Conservation (phyloP, 2,888 invertebrate species). For the Catotricha subobsoleta region DNA sequence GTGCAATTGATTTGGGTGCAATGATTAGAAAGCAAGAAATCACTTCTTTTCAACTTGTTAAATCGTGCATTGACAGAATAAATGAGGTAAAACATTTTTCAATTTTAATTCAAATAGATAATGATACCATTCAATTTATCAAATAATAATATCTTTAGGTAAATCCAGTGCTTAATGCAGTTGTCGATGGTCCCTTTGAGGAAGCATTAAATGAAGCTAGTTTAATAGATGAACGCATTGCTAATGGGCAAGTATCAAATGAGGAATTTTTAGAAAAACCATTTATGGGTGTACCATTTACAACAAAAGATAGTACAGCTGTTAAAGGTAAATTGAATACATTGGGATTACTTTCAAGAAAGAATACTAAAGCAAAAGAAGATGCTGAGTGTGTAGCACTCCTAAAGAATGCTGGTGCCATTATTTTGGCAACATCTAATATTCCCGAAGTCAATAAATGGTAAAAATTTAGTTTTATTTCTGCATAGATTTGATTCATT, state of each 20-base stretch:
- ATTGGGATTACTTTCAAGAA: constrained; percentile 45
- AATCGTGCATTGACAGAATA: constrained; percentile 58
- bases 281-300: constrained; percentile 80
- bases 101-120: not conserved
- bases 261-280: constrained; percentile 51
- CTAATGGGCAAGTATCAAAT: constrained; percentile 36
- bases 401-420: constrained; percentile 64
- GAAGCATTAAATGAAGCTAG: constrained; percentile 63
- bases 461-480: constrained; percentile 21
- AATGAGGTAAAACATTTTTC: constrained; percentile 33
- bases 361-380: constrained; percentile 38
- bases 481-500: not conserved
- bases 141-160: constrained; percentile 22
- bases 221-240: constrained; percentile 49
- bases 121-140: not conserved
- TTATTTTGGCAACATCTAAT: constrained; percentile 78
- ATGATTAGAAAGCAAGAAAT: constrained; percentile 46
- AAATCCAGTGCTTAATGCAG: constrained; percentile 60
- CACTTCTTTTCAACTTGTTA: constrained; percentile 49
- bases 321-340: constrained; percentile 55
- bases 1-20: constrained; percentile 45
- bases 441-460: constrained; percentile 88
- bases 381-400: constrained; percentile 65
- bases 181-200: constrained; percentile 64
- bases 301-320: constrained; percentile 75